These are phyloP conservation scores for Neodiprion lecontei DNA, from an alignment of 1,140 invertebrate species.

Conservation along the genomic window DNA sequence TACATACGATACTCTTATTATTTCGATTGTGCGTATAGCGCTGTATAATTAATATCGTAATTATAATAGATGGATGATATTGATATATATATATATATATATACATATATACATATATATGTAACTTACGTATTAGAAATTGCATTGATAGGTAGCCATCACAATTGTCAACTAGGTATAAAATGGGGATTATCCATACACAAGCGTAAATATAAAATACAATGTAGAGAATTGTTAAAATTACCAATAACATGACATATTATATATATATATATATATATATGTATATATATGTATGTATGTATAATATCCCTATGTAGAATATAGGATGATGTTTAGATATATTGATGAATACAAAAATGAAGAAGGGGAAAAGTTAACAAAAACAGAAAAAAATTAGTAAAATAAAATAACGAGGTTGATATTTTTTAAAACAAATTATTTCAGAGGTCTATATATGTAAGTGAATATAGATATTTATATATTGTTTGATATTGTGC, in stretches of 20 bases:
- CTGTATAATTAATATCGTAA: neutral
- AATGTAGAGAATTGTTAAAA: neutral
- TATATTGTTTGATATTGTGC: neutral
- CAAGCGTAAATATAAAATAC: too few species aligned
- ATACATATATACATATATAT: neutral
- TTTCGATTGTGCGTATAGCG: neutral
- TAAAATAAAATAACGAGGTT: neutral
- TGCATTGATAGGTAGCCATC: neutral
- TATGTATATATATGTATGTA: neutral
- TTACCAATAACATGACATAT: neutral
- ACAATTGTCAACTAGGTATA: neutral
- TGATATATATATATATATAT: too few species aligned
- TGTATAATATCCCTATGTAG: neutral
- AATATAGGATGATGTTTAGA: conserved; percentile 1
- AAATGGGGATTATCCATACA: too few species aligned
- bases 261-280: neutral
- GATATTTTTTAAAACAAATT: conserved; percentile 1
- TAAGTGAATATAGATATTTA: too few species aligned
- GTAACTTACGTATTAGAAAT: neutral
- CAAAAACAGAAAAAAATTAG: neutral
- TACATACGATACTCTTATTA: neutral
- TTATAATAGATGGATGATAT: too few species aligned
- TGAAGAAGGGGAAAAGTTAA: neutral
- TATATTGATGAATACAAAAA: conserved; percentile 5
- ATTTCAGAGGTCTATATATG: neutral